Evolutionary conservation across 2,797 vertebrate genomes (phyloP).

Genomic region (Mycteria americana): DNA sequence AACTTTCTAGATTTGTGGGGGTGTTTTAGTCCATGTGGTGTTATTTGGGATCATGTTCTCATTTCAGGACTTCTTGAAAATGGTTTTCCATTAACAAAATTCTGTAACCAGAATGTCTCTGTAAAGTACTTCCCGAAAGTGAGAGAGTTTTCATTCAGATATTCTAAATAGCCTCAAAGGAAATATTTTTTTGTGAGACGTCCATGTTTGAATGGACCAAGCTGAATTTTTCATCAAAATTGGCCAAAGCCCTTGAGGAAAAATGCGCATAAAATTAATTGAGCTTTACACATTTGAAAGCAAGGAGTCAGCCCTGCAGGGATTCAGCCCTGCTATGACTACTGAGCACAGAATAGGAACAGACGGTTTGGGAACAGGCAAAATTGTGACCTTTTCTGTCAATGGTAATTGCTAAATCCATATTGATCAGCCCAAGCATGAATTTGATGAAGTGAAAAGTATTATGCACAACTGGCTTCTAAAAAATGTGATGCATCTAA

Average conservation of each 20-base stretch:
- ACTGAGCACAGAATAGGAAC: background rate
- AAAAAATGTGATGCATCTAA: background rate
- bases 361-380: background rate
- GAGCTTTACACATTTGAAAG: background rate
- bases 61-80: background rate
- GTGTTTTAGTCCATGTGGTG: accelerated
- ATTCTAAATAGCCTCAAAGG: background rate
- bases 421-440: background rate
- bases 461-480: background rate
- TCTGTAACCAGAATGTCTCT: background rate
- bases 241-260: background rate
- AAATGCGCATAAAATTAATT: background rate
- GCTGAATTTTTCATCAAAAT: background rate
- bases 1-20: background rate
- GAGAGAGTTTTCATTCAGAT: background rate
- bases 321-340: background rate
- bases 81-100: background rate
- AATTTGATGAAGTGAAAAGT: background rate
- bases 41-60: background rate
- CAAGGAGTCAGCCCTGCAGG: background rate
- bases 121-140: background rate
- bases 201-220: background rate
- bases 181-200: background rate
- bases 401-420: background rate
- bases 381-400: background rate